Evolutionary conservation across 2,113 vertebrate species (phyloP).

Genomic region (Trichomycterus rosablanca): DNA sequence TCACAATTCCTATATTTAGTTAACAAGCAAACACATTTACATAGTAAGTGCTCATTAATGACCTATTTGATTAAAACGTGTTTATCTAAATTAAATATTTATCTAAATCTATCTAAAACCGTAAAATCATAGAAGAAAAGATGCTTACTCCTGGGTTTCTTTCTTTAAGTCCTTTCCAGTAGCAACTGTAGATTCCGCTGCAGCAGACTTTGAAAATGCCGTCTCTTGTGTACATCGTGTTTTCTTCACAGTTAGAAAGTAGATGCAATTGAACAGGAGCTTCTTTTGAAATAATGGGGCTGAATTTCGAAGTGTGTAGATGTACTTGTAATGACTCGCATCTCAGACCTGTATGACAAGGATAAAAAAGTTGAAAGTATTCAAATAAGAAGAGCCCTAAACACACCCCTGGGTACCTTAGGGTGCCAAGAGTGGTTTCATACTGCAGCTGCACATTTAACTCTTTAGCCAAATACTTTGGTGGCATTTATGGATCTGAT

Average conservation of each 20-base stretch:
- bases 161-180: constrained; percentile 31
- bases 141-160: constrained; percentile 50
- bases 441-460: no score
- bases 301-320: neutral
- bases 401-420: neutral
- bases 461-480: no score
- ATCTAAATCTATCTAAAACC: neutral
- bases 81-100: neutral
- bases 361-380: neutral
- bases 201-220: constrained; percentile 47
- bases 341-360: neutral
- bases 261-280: neutral
- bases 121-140: neutral
- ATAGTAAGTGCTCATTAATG: constrained; percentile 7
- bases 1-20: neutral
- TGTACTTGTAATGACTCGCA: neutral
- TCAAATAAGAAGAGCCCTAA: neutral
- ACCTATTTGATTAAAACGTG: neutral
- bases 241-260: constrained; percentile 12
- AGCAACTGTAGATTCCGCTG: constrained; percentile 62
- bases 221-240: constrained; percentile 40
- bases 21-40: constrained; percentile 11
- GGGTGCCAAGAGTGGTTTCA: neutral
- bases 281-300: neutral
- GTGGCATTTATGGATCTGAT: no score